Evolutionary conservation across 1,140 invertebrate genomes (phyloP).

Genomic region (Hyles vespertilio): DNA sequence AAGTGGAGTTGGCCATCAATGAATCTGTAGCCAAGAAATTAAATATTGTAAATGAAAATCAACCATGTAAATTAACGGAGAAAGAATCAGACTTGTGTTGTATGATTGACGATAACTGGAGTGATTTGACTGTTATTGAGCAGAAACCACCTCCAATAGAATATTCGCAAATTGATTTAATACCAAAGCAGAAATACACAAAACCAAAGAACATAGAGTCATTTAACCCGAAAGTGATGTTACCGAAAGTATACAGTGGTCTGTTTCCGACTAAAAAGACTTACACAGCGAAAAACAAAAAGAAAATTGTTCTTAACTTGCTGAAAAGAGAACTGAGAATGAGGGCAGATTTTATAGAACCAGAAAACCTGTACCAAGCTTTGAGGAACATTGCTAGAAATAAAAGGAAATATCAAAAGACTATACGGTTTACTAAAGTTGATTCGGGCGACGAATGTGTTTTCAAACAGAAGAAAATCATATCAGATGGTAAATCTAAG

Average conservation of each 20-base stretch:
- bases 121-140: too few relatives aligned
- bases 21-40: constrained; percentile 37
- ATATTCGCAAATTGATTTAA: too few relatives aligned
- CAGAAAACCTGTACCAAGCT: constrained; percentile 40
- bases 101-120: too few relatives aligned
- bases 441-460: constrained; percentile 13
- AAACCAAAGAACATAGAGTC: not conserved
- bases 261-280: constrained; percentile 15
- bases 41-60: constrained; percentile 17
- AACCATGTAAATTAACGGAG: not conserved
- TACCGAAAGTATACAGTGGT: too few relatives aligned
- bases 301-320: constrained; percentile 32
- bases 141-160: too few relatives aligned
- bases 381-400: constrained; percentile 41
- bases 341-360: constrained; percentile 29
- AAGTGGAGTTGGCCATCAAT: constrained; percentile 32
- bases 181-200: not conserved
- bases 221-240: too few relatives aligned
- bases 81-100: too few relatives aligned
- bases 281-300: constrained; percentile 24
- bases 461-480: constrained; percentile 20
- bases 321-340: constrained; percentile 41
- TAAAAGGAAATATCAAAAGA: constrained; percentile 22
- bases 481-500: not conserved
- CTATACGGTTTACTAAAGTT: constrained; percentile 11